A percentile compares a stretch with the other conserved stretches of the same genome.
Evolutionary conservation across 2,888 invertebrate species (phyloP).

Genomic region (Scaptomyza caliginosa): DNA sequence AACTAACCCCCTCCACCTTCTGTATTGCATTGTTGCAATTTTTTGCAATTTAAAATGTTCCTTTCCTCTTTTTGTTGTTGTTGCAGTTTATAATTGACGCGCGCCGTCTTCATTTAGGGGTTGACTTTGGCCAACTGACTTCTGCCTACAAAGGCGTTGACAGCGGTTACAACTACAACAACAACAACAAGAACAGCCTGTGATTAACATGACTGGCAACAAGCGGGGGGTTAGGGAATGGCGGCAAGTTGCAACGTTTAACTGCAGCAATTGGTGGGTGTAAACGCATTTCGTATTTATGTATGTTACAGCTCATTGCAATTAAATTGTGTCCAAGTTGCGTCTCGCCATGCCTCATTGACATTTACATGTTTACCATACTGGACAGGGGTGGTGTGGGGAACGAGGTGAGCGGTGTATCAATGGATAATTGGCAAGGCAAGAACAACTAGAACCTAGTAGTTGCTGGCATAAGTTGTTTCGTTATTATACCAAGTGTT

Average conservation of each 20-base stretch:
- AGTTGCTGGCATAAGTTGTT: no score
- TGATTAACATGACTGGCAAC: constrained; percentile 66
- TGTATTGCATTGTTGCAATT: constrained; percentile 12
- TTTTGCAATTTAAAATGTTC: constrained; percentile 35
- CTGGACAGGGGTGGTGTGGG: not conserved
- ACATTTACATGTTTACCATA: constrained; percentile 19
- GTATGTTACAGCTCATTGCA: constrained; percentile 46
- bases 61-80: not conserved
- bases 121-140: constrained; percentile 34
- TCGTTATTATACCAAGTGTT: not conserved
- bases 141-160: constrained; percentile 63
- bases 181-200: constrained; percentile 30
- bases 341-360: constrained; percentile 20
- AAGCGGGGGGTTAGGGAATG: constrained; percentile 32
- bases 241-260: not conserved
- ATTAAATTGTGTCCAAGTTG: constrained; percentile 53
- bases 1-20: not conserved
- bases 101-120: constrained; percentile 55
- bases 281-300: constrained; percentile 42
- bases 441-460: no score
- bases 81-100: constrained; percentile 64
- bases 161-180: constrained; percentile 46
- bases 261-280: constrained; percentile 22
- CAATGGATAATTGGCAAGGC: constrained; percentile 1
- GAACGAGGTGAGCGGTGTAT: not conserved